These are phyloP conservation scores for Ciconia nigra DNA, from an alignment of 2,797 vertebrate species.

Conservation along the genomic window DNA sequence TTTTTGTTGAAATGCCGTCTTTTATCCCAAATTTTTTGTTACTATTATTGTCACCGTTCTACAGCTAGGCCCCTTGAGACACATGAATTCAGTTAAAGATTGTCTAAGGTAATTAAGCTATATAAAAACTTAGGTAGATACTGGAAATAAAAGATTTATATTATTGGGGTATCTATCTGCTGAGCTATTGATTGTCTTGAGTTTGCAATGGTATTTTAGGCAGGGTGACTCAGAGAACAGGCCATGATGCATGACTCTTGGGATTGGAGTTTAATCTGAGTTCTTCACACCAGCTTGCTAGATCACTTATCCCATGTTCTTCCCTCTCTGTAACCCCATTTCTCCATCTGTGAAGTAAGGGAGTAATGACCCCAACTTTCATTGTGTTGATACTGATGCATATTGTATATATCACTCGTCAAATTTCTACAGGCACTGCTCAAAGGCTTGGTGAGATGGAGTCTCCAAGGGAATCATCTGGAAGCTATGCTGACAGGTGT, in stretches of 20 bases:
- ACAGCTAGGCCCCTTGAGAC: not conserved
- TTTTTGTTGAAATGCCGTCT: not conserved
- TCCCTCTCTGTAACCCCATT: not conserved
- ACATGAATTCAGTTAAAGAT: not conserved
- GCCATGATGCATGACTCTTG: not conserved
- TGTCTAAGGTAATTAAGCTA: not conserved
- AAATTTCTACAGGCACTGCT: not conserved
- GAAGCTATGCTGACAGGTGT: not conserved
- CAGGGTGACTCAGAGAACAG: not conserved
- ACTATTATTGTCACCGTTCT: not conserved
- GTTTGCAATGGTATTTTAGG: not conserved
- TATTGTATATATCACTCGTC: not conserved
- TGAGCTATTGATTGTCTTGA: not conserved
- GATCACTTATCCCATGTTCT: not conserved
- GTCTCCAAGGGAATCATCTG: not conserved
- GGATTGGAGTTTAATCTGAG: not conserved
- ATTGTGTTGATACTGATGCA: not conserved
- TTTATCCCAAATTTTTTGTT: not conserved
- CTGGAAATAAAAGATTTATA: not conserved
- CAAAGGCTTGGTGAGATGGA: not conserved
- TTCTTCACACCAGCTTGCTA: not conserved
- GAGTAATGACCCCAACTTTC: not conserved
- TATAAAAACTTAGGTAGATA: not conserved
- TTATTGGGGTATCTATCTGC: not conserved
- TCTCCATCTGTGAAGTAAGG: not conserved